Evolutionary conservation across 2,888 invertebrate species (phyloP), one percentile per base, ranked within the genome.

Genomic region (Andrena minutula): DNA sequence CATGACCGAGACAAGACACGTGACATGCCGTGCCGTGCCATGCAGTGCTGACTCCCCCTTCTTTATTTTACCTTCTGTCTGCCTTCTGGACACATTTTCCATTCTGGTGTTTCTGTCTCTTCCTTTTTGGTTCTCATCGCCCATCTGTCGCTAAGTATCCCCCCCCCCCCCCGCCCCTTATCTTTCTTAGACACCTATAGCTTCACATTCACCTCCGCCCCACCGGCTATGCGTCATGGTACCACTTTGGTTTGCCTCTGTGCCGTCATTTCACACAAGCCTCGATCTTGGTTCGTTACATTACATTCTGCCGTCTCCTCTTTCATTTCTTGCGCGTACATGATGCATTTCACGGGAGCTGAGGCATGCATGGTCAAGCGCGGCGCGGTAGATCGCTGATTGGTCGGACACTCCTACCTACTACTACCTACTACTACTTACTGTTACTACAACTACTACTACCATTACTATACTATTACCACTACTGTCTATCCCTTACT

Each of bases 1-100:
- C 92, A 92, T 91, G 91, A 92, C 91, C 91, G 87, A 91, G 88
- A 92, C 90, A 91, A 92, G 92, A 92, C 93, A 92, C 91, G 91
- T 90, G 92, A 92, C 93, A 91, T 91, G 90, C 91, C 92, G 91
- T 91, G 92, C 92, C 89, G 86, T 90, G 91, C 92, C 92, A 92
- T 92, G 90, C 91, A 90, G 83, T 91, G 91, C 89, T 90, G 93
- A 92, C 77, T 74, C 83, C 87, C 93, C 92, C 93, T 94, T 78
- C 86, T 71, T 84, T 61, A 82, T 78, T 86, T 64, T 60, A 61
- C 20, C 23, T 26, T 68, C 49, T 56, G 1, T 28, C 41, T 65
- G 49, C n/a, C 20, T 35, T 66, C n/a, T 65, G 8, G 3, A 10
- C 35, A 63, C 32, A n/a, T 16, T 49, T 12, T 4, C 20, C 28